Base-by-base conservation (phyloP, 2,113 vertebrate genomes). In the Archocentrus centrarchus region DNA sequence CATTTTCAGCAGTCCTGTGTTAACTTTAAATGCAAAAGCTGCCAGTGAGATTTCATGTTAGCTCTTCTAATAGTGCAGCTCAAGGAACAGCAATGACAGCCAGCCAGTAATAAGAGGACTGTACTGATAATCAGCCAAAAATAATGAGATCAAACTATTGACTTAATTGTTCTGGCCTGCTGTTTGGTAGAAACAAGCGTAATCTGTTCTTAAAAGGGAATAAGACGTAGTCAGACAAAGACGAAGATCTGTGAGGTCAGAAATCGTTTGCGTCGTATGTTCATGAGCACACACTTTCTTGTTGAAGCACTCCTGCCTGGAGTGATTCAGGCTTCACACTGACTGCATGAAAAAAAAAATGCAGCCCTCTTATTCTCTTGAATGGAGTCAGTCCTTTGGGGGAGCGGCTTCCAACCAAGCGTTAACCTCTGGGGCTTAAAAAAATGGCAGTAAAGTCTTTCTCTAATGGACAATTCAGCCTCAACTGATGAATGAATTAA, bases 41-140 rank as follows among this genome's bases (percentile, higher is more conserved):
- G 44, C 24, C 66, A 11, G 44, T 53, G 44, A 32, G 18, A 44
- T 24, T 41, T 24, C 5, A 4, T n/a, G 18, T 22, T 41, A 24
- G 27, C 7, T 1, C 37, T 15, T 22, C 37, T 66, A 41, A 39
- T 14, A 44, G n/a, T 3, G 7, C 10, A 13, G 37, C n/a, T 66
- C 20, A 44, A 39, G n/a, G 37, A 24, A 7, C 24, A 2, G 3
- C 44, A 53, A 1, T 30, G 44, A 30, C 24, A 70, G 22, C 66
- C 41, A 30, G 30, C 30, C 30, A 30, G 3, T 30, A 30, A 30
- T 30, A 30, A 30, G 30, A 30, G 4, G 30, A 30, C 30, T 30
- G 30, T 30, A 30, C 30, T 18, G 41, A 68, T 15, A 50, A 6
- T 30, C 22, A 18, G 24, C 22, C 0, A 1, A 24, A 1, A 68